These are phyloP conservation scores for Parapristionchus giblindavisi DNA, from an alignment of 2,888 invertebrate genomes.

Conservation along the genomic window DNA sequence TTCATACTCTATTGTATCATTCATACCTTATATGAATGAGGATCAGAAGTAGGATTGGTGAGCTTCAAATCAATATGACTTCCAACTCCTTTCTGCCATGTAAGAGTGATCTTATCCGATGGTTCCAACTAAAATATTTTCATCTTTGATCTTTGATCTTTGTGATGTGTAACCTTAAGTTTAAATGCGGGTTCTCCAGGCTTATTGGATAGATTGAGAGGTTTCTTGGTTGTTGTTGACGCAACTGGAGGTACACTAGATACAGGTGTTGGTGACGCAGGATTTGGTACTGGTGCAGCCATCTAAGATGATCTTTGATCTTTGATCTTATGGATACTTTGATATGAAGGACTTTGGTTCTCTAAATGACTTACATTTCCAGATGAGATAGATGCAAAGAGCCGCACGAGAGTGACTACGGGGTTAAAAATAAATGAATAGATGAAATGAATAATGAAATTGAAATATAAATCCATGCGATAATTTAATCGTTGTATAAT, in stretches of 20 bases:
- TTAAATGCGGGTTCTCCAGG: conserved; percentile 29
- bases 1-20: not conserved
- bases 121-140: conserved; percentile 12
- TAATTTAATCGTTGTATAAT: no score
- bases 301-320: no score
- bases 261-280: not conserved
- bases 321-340: no score
- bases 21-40: conserved; percentile 26
- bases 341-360: no score
- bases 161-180: conserved; percentile 11
- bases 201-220: conserved; percentile 27
- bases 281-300: not conserved
- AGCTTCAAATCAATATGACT: conserved; percentile 18
- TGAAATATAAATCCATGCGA: no score
- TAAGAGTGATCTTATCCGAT: not conserved
- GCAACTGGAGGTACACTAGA: not conserved
- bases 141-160: not conserved
- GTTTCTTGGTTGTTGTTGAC: conserved; percentile 4
- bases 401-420: no score
- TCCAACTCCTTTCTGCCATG: conserved; percentile 12
- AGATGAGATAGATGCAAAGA: no score
- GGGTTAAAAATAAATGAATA: no score
- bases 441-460: no score
- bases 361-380: no score
- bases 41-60: conserved; percentile 18